Evolutionary conservation across 2,888 invertebrate genomes (phyloP).

Genomic region (Tipula helvola): DNA sequence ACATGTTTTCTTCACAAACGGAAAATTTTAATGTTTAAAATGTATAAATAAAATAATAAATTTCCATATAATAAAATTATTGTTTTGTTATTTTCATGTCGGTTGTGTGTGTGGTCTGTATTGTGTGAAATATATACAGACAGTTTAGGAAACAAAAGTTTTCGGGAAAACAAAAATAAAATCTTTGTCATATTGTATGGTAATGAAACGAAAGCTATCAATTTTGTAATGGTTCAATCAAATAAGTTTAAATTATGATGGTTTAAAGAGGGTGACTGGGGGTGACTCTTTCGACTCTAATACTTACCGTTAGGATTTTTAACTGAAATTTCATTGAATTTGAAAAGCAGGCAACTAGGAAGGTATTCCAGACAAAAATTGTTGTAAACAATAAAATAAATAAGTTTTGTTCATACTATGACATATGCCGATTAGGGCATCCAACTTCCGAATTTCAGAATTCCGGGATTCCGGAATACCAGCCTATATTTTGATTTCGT

Average conservation of each 20-base stretch:
- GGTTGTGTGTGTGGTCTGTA: not conserved
- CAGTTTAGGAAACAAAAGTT: not conserved
- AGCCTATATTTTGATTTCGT: too few species aligned
- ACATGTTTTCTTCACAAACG: slow-evolving; percentile 8
- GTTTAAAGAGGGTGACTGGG: too few species aligned
- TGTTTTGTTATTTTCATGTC: slow-evolving; percentile 8
- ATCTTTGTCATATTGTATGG: not conserved
- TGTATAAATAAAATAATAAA: not conserved
- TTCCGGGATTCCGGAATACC: too few species aligned
- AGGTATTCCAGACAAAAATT: too few species aligned
- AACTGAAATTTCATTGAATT: too few species aligned
- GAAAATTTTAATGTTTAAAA: not conserved
- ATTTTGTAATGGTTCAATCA: not conserved
- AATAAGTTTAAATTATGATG: not conserved
- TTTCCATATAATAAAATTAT: slow-evolving; percentile 8
- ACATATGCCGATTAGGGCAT: too few species aligned
- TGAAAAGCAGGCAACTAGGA: too few species aligned
- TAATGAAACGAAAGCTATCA: not conserved
- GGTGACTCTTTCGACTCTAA: too few species aligned
- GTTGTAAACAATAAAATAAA: too few species aligned
- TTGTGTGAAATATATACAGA: not conserved
- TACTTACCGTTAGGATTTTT: too few species aligned
- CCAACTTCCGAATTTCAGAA: too few species aligned
- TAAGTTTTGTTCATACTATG: too few species aligned
- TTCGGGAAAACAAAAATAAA: not conserved